Evolutionary conservation across 2,113 vertebrate genomes (phyloP).

Genomic region (Gadus chalcogrammus): DNA sequence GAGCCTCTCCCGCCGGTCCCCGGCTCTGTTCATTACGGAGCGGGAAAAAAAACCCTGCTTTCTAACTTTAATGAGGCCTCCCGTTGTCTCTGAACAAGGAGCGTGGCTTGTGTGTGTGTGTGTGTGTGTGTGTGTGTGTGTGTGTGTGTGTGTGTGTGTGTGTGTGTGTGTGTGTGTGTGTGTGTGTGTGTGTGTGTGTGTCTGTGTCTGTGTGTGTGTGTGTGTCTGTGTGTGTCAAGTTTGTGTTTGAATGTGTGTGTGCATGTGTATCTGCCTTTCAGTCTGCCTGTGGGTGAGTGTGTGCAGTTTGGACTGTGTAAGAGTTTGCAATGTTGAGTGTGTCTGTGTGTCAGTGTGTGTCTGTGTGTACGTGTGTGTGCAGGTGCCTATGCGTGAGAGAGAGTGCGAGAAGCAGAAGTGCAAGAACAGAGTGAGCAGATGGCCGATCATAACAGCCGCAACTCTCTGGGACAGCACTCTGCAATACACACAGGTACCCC

Average conservation of each 20-base stretch:
- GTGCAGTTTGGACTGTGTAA: neutral
- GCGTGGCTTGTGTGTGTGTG: neutral
- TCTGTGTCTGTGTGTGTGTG: neutral
- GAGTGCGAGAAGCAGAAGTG: conserved; percentile 13
- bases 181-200: neutral
- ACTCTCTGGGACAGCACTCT: neutral
- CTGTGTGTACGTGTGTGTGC: neutral
- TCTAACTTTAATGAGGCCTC: conserved; percentile 35
- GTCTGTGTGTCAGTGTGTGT: neutral
- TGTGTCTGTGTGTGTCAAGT: neutral
- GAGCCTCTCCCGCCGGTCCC: neutral
- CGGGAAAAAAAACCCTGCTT: conserved; percentile 17
- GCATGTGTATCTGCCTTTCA: neutral
- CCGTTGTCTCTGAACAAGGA: conserved; percentile 20
- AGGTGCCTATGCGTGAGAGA: conserved; percentile 1
- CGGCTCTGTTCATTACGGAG: conserved; percentile 27
- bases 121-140: neutral
- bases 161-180: neutral
- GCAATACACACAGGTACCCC: neutral
- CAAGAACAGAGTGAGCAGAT: conserved; percentile 15
- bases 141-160: neutral
- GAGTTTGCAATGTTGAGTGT: too few species aligned
- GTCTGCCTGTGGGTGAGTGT: too few species aligned
- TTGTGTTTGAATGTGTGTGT: neutral
- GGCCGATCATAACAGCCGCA: conserved; percentile 16